Evolutionary conservation across 2,113 vertebrate genomes (phyloP).

Genomic region (Prionailurus viverrinus): DNA sequence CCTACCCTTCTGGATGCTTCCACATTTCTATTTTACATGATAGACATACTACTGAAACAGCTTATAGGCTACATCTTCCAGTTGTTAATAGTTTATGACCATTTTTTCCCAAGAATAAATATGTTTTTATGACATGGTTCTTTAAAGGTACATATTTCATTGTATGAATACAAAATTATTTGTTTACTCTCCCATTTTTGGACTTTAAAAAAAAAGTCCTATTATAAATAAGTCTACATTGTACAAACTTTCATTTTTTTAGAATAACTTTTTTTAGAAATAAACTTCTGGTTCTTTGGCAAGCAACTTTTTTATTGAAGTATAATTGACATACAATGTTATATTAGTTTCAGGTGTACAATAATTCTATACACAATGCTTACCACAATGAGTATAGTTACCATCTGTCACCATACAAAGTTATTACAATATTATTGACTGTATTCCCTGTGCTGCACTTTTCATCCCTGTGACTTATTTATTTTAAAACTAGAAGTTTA

Average conservation of each 20-base stretch:
- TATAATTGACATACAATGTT: not conserved
- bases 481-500: not conserved
- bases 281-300: not conserved
- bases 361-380: not conserved
- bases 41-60: not conserved
- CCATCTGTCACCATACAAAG: not conserved
- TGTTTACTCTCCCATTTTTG: not conserved
- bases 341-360: not conserved
- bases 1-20: not conserved
- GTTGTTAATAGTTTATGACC: constrained; percentile 22
- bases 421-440: not conserved
- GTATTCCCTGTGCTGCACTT: not conserved
- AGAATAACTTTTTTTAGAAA: constrained; percentile 21
- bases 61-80: not conserved
- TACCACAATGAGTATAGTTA: not conserved
- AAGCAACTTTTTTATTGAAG: not conserved
- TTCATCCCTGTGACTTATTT: not conserved
- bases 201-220: not conserved
- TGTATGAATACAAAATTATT: constrained; percentile 1
- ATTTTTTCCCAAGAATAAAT: constrained; percentile 23
- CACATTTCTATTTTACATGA: not conserved
- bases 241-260: not conserved
- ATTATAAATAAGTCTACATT: not conserved
- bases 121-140: not conserved
- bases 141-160: not conserved